Base-by-base conservation (phyloP, 1,140 invertebrate genomes). In the Aradophagus sp. region DNA sequence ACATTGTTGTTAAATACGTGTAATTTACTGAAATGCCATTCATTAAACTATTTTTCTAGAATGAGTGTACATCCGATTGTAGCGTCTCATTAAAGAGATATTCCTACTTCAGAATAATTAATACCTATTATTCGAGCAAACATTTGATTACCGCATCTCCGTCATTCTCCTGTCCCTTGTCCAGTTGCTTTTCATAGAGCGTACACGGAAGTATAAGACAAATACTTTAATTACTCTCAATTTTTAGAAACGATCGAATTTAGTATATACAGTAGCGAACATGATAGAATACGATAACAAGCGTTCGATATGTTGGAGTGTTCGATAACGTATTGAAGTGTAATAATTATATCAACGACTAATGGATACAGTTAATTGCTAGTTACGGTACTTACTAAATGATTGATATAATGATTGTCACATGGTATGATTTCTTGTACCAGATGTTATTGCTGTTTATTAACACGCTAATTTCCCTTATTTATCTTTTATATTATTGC, bases 321-420 rank as follows among this genome's bases (percentile, higher is more conserved):
- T 79, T 79, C 77, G 75, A 72, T 56, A 62, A 56, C 55, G 61
- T 74, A 77, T 79, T 77, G 80, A 79, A 79, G 83, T 80, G 80
- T 82, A 80, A 80, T 86, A 84, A 86, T 86, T 84, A 85, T 86
- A 85, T 86, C 81, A 83, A 76, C 74, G 77, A 81, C 84, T 85
- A 86, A 86, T 86, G 84, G 83, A 83, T 85, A 84, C 84, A 85
- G 83, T 85, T 86, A 84, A 86, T 86, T 85, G 82, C 84, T 86
- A 86, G 85, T 86, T 86, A 86, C 84, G 81, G 82, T 80, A 79
- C 83, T 82, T 84, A 79, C 79, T 80, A 77, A 85, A 85, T 86
- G 83, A 86, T 86, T 83, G 83, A 86, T 86, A 85, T 78, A 78
- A 78, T 79, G 74, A 80, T 79, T 77, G 78, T 77, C 78, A 74